Evolutionary conservation across 2,888 invertebrate species (phyloP).

Genomic region (Escarpia spicata): DNA sequence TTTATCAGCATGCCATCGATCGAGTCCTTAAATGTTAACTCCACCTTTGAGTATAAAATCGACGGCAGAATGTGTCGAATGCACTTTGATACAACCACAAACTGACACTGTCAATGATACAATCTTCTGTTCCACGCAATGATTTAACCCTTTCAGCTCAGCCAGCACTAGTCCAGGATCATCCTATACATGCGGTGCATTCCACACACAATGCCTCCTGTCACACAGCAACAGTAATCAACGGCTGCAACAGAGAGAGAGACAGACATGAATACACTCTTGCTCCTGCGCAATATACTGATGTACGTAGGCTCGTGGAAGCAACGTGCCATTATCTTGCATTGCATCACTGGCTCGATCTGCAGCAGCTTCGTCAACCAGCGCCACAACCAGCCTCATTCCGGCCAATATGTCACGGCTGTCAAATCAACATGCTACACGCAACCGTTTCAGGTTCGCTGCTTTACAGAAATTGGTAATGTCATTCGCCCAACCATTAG

Average conservation of each 20-base stretch:
- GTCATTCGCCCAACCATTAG: neutral
- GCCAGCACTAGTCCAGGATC: neutral
- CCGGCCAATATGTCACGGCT: neutral
- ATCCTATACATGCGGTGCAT: neutral
- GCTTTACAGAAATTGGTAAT: conserved; percentile 1
- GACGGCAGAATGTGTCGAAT: neutral
- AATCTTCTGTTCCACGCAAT: neutral
- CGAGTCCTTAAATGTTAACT: neutral
- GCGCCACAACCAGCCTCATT: neutral
- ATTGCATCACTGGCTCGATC: neutral
- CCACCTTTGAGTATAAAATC: neutral
- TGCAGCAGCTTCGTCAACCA: neutral
- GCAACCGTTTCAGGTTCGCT: neutral
- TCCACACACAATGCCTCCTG: neutral
- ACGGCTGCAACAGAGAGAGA: conserved; percentile 13
- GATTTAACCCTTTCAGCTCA: neutral
- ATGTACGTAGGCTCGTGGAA: neutral
- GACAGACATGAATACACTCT: neutral
- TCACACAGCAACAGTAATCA: neutral
- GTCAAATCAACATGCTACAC: neutral
- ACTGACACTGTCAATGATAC: neutral
- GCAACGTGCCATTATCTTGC: neutral
- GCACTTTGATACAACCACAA: neutral
- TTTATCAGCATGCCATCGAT: neutral
- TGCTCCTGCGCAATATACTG: neutral